These are phyloP conservation scores for Ooceraea biroi DNA, from an alignment of 1,140 invertebrate species.

Conservation along the genomic window DNA sequence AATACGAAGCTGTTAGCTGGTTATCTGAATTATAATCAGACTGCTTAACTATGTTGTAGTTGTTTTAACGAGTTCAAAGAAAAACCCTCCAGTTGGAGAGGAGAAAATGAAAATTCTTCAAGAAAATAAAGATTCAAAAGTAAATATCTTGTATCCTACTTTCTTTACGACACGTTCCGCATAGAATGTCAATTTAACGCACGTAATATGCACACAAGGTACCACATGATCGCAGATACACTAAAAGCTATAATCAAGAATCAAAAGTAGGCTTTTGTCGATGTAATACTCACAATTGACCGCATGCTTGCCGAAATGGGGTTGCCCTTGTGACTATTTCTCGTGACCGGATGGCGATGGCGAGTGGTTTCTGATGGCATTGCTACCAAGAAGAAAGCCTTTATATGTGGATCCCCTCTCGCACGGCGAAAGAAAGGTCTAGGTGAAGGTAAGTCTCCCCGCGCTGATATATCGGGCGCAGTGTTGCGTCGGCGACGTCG, in stretches of 20 bases:
- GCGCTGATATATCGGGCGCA: conserved; percentile 59
- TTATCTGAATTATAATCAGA: conserved; percentile 26
- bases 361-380: conserved; percentile 81
- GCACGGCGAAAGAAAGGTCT: conserved; percentile 85
- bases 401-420: conserved; percentile 86
- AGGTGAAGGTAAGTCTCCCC: conserved; percentile 85
- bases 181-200: background rate
- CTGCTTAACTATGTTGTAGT: background rate
- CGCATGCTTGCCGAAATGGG: conserved; percentile 77
- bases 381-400: conserved; percentile 84
- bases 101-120: too few relatives aligned
- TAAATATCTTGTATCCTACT: too few relatives aligned
- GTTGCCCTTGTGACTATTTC: conserved; percentile 63
- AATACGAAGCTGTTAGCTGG: conserved; percentile 28
- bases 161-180: background rate
- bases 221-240: background rate
- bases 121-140: too few relatives aligned
- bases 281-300: conserved; percentile 78
- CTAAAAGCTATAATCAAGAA: background rate
- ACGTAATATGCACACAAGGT: background rate
- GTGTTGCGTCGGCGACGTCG: conserved; percentile 19
- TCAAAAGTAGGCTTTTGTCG: background rate
- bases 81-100: too few relatives aligned
- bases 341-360: conserved; percentile 62
- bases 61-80: conserved; percentile 16